Base-by-base conservation (phyloP, 1,140 invertebrate species). In the Leptoteleia sp. region DNA sequence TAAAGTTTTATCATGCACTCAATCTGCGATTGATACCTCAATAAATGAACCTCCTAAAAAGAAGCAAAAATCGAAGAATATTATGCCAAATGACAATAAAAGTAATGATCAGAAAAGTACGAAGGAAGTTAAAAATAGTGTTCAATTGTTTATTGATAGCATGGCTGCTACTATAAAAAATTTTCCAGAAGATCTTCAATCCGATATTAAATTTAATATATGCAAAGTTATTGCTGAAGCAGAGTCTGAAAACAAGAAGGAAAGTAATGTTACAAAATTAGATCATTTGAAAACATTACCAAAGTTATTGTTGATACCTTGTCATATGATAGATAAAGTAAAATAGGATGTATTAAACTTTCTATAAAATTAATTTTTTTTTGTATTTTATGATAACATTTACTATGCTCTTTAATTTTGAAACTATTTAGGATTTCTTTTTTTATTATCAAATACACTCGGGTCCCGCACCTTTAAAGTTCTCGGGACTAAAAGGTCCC, bases 181-280 rank as follows among this genome's bases (percentile, higher is more conserved):
- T 54, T 70, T 90, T 4, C 88, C 88, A 4, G 48, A 82, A 8
- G 82, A 86, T 45, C 80, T 82, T 0, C 88, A 88, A 48, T 84
- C 85, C 0, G 84, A 88, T 31, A 80, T 90, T n/a, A 89, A 89
- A 79, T 85, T 85, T 83, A 80, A 87, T 12, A 84, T 90, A 9
- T 89, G 86, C 54, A 87, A 81, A 83, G 83, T 88, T 11, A 85
- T 89, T 0, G 86, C 83, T 5, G 85, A 87, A 35, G 87, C 88
- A 3, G 88, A 89, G 40, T 45, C 84, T 0, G 80, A 59, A 52
- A 82, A 83, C 62, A 83, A 80, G 0, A 71, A 45, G 27, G 42
- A 78, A 43, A 12, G 8, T 4, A 1, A 1, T 7, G 11, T 11
- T 3, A 75, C 42, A 12, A 50, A 57, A 27, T 27, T 37, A 11